Conservation (phyloP, 1,140 invertebrate genomes). For the Ruditapes philippinarum region DNA sequence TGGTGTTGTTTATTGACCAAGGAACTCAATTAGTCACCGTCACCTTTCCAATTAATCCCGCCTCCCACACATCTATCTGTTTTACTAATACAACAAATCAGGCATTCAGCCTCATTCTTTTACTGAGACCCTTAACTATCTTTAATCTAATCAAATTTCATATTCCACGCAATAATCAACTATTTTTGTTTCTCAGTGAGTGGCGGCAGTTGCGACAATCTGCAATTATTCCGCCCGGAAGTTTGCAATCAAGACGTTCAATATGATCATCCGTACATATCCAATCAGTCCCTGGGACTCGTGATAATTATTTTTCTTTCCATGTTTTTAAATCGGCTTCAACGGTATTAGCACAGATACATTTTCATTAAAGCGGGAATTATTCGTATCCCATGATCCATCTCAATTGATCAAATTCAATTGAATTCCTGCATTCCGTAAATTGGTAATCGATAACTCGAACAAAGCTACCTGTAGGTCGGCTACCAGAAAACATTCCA, state of each 20-base stretch:
- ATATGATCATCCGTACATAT: neutral
- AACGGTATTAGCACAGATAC: conserved; percentile 2
- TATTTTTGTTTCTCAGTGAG: neutral
- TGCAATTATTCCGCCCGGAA: neutral
- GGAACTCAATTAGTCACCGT: neutral
- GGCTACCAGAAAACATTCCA: neutral
- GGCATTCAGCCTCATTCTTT: neutral
- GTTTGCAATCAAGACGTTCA: neutral
- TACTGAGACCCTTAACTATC: neutral
- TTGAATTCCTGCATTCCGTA: conserved; percentile 21
- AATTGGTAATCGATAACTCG: conserved; percentile 14
- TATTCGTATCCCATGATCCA: conserved; percentile 25
- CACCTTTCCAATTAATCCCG: neutral
- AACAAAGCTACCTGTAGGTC: neutral
- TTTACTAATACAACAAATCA: too few species aligned
- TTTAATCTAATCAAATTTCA: conserved; percentile 10
- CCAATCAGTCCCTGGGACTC: neutral
- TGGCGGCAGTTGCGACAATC: neutral
- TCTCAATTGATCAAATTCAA: conserved; percentile 25
- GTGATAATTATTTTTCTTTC: conserved; percentile 27
- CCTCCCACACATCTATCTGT: too few species aligned
- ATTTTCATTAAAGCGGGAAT: conserved; percentile 46
- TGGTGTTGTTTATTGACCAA: neutral
- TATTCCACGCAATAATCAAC: conserved; percentile 13
- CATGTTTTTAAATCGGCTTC: conserved; percentile 23